Conservation (phyloP, 2,113 vertebrate genomes). For the Hippocampus guttulatus region DNA sequence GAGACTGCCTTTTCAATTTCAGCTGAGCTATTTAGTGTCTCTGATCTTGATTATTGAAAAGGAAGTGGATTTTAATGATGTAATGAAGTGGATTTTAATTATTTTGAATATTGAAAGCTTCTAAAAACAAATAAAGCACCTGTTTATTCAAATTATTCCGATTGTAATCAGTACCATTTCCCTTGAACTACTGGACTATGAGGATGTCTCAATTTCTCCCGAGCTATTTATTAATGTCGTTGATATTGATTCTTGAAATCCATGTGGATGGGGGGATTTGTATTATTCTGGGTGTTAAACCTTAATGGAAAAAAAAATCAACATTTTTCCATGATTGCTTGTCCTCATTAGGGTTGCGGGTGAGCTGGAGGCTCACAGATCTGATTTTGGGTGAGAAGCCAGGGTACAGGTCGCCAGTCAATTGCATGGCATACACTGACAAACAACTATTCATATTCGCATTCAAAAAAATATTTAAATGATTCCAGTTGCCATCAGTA, state of each 20-base stretch:
- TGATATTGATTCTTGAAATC: constrained; percentile 28
- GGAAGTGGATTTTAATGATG: constrained; percentile 23
- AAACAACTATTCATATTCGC: too few relatives aligned
- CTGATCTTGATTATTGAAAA: constrained; percentile 30
- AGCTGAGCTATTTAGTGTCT: constrained; percentile 24
- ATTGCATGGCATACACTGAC: too few relatives aligned
- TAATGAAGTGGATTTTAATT: constrained; percentile 23
- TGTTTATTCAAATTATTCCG: constrained; percentile 17
- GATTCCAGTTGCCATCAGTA: too few relatives aligned
- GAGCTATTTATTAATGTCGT: constrained; percentile 18
- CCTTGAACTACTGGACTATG: constrained; percentile 38
- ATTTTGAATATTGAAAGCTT: constrained; percentile 10
- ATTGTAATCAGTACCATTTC: constrained; percentile 2
- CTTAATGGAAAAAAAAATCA: too few relatives aligned
- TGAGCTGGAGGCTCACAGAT: too few relatives aligned
- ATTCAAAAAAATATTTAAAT: too few relatives aligned
- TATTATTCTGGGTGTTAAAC: constrained; percentile 15
- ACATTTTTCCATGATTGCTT: neutral
- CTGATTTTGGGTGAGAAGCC: too few relatives aligned
- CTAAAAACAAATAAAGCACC: constrained; percentile 44
- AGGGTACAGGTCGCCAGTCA: too few relatives aligned
- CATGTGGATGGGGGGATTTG: constrained; percentile 15
- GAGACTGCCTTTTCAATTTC: constrained; percentile 40
- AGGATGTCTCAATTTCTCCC: constrained; percentile 39
- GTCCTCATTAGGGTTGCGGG: too few relatives aligned